Base-by-base conservation (phyloP, 2,113 vertebrate species). In the Thunnus maccoyii region DNA sequence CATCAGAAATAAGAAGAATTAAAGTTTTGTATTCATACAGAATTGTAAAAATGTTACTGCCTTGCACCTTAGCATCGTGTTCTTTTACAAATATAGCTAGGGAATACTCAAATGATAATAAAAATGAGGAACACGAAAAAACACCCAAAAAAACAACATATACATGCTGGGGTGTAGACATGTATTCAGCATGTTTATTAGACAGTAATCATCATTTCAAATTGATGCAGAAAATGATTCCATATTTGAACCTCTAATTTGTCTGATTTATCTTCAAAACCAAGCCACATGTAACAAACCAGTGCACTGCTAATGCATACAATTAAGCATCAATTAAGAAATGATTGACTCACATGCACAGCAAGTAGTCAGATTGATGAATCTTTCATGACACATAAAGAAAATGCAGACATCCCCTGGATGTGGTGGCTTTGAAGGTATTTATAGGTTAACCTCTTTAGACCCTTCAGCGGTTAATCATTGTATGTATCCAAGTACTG, bases 231-330 rank as follows among this genome's bases (percentile, higher is more conserved):
- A 72, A 80, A 80, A 76, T 52, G 16, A 76, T 56, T 70, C 41
- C 58, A 52, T 78, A 84, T 67, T 81, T 58, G 41, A 86, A 83
- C 64, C 74, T 84, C 54, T 56, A 68, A 86, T 88, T 86, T 78
- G 54, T 81, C 66, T 78, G 32, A 84, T 86, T 86, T 81, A 44
- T 74, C 82, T 82, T 86, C 66, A 82, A 80, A 88, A 25, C 72
- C 47, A 60, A 81, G 57, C 62, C 48, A 63, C 55, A 83, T 79
- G 54, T 75, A 73, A 65, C 56, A 80, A 78, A 82, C 22, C 16
- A 30, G 44, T 22, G 66, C 68, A 78, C 61, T 64, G 54, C 78
- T 80, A 87, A 82, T 77, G 61, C 60, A 80, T 25, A 58, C 71
- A 88, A 83, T 87, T 82, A 87, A 30, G 80, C 60, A 44, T 57